Evolutionary conservation across 2,113 vertebrate species (phyloP).

Genomic region (Rafetus swinhoei): DNA sequence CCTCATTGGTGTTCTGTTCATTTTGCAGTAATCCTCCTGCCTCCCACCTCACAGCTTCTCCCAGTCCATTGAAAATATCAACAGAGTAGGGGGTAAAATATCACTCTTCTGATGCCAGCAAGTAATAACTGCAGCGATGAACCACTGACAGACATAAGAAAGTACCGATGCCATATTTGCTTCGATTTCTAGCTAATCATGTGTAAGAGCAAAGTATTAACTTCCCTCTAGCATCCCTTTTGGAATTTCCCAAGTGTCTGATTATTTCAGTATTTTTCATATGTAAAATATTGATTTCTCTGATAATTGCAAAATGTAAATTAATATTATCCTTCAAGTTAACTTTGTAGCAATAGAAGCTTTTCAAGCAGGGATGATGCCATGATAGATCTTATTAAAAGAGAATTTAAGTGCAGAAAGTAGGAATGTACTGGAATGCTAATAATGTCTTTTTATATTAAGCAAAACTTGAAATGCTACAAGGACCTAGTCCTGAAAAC

Average conservation of each 20-base stretch:
- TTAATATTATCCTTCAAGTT: not conserved
- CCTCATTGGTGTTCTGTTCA: not conserved
- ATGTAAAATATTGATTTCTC: not conserved
- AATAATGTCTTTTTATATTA: not conserved
- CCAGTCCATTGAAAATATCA: not conserved
- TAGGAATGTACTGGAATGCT: not conserved
- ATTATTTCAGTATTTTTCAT: not conserved
- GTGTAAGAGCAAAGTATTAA: not conserved
- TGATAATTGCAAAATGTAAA: not conserved
- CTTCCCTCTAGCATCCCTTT: not conserved
- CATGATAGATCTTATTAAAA: not conserved
- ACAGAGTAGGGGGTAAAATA: not conserved
- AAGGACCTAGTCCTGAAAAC: accelerated
- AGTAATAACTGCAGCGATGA: not conserved
- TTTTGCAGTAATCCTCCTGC: not conserved
- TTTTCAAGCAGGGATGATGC: not conserved
- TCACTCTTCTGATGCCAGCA: not conserved
- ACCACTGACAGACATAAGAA: not conserved
- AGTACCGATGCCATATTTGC: not conserved
- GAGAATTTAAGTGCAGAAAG: not conserved
- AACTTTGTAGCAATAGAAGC: not conserved
- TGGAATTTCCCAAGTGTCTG: not conserved
- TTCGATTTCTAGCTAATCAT: not conserved
- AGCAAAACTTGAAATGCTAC: accelerated
- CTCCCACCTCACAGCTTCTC: not conserved